Evolutionary conservation across 2,888 invertebrate species (phyloP).

Genomic region (Minunthozetes semirufus): DNA sequence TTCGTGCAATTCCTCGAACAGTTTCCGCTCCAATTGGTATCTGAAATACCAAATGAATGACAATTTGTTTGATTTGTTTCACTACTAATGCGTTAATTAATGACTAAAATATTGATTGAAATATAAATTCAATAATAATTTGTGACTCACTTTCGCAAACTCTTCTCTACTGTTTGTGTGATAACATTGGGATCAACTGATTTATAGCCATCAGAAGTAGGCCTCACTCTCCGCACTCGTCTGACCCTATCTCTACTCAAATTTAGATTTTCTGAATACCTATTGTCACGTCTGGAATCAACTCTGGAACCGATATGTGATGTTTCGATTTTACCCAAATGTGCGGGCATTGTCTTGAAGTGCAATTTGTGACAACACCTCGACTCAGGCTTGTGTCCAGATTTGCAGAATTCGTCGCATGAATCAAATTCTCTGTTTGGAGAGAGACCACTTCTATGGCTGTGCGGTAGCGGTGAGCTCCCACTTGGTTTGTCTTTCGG

Average conservation of each 20-base stretch:
- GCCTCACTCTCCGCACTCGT: slow-evolving; percentile 5
- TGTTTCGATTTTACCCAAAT: slow-evolving; percentile 17
- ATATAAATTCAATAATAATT: neutral
- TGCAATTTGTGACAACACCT: slow-evolving; percentile 35
- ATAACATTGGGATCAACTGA: slow-evolving; percentile 49
- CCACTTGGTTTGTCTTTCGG: too few species aligned
- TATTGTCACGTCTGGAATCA: slow-evolving; percentile 5
- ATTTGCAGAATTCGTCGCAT: neutral
- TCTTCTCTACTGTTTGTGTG: slow-evolving; percentile 76
- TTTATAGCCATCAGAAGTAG: slow-evolving; percentile 16
- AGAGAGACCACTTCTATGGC: too few species aligned
- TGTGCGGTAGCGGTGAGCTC: too few species aligned
- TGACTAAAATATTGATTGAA: neutral
- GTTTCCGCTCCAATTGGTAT: slow-evolving; percentile 81
- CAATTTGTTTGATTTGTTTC: neutral
- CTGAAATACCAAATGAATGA: slow-evolving; percentile 47
- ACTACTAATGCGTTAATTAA: slow-evolving; percentile 9
- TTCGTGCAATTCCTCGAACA: slow-evolving; percentile 86
- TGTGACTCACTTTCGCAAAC: slow-evolving; percentile 65
- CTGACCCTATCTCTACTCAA: neutral
- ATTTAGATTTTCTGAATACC: neutral
- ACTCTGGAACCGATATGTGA: slow-evolving; percentile 27
- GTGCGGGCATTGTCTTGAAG: slow-evolving; percentile 2
- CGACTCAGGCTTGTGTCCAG: slow-evolving; percentile 13
- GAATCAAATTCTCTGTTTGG: neutral